phyloP scores from a whole-genome alignment of 1,140 invertebrate genomes.

The Drosophila rufa region DNA sequence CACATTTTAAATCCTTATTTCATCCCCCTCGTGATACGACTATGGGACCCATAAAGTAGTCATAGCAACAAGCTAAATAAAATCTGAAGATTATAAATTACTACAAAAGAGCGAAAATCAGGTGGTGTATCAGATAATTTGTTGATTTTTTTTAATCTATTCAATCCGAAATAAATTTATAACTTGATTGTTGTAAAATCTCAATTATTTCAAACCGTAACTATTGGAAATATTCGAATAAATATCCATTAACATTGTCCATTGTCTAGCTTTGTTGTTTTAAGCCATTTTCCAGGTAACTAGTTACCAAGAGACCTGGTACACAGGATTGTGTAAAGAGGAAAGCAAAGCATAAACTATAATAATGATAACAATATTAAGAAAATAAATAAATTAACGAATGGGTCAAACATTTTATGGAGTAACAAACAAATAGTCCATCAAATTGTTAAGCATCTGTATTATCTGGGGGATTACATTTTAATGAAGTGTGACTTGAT shows the following conservation, averaged over 20 bases:
- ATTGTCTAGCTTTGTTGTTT: not conserved
- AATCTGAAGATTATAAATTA: not conserved
- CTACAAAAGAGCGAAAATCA: not conserved
- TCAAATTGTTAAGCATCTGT: too few relatives aligned
- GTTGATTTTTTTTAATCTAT: not conserved
- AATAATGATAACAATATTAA: too few relatives aligned
- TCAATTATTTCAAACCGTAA: not conserved
- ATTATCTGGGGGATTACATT: not conserved
- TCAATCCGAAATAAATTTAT: not conserved
- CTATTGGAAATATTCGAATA: not conserved
- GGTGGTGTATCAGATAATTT: too few relatives aligned
- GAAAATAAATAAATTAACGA: too few relatives aligned
- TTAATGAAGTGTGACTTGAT: not conserved
- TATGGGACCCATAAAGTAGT: not conserved
- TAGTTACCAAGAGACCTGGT: not conserved
- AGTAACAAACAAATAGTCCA: too few relatives aligned
- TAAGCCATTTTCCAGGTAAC: not conserved
- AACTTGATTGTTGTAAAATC: not conserved
- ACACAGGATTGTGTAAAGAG: too few relatives aligned
- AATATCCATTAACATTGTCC: too few relatives aligned
- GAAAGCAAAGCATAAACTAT: too few relatives aligned
- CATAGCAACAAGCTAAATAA: conserved; percentile 11
- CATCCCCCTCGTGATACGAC: not conserved
- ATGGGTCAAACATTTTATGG: too few relatives aligned
- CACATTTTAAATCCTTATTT: not conserved